phyloP scores from a whole-genome alignment of 2,113 vertebrate genomes.

The Carassius gibelio region DNA sequence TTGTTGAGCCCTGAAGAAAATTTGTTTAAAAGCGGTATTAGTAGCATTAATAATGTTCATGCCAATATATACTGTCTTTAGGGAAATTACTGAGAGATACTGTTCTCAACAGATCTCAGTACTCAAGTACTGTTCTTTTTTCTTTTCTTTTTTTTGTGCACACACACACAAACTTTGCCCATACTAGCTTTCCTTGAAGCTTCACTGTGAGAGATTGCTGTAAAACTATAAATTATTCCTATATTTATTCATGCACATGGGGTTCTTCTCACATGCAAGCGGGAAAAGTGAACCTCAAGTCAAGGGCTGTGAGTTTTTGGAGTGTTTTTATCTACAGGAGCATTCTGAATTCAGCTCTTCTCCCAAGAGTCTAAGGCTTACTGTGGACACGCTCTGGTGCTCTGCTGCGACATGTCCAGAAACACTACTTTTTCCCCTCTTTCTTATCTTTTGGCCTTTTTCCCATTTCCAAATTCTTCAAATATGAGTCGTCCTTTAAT shows the following conservation, averaged over 20 bases:
- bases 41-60: background rate
- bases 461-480: conserved; percentile 6
- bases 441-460: background rate
- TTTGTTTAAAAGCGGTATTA: conserved; percentile 6
- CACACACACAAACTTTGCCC: background rate
- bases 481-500: background rate
- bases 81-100: background rate
- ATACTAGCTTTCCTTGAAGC: background rate
- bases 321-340: conserved; percentile 43
- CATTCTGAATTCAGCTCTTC: conserved; percentile 74
- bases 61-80: background rate
- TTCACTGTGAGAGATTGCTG: background rate
- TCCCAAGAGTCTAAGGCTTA: conserved; percentile 86
- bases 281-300: conserved; percentile 7
- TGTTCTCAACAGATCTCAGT: background rate
- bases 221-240: background rate
- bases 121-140: too few species aligned
- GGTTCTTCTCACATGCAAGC: conserved; percentile 17
- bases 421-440: conserved; percentile 21
- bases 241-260: background rate
- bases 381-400: conserved; percentile 78
- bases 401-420: conserved; percentile 60
- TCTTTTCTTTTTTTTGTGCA: too few species aligned
- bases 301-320: conserved; percentile 15
- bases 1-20: conserved; percentile 8